Evolutionary conservation across 1,140 invertebrate species (phyloP).

Genomic region (Heliconius nattereri): DNA sequence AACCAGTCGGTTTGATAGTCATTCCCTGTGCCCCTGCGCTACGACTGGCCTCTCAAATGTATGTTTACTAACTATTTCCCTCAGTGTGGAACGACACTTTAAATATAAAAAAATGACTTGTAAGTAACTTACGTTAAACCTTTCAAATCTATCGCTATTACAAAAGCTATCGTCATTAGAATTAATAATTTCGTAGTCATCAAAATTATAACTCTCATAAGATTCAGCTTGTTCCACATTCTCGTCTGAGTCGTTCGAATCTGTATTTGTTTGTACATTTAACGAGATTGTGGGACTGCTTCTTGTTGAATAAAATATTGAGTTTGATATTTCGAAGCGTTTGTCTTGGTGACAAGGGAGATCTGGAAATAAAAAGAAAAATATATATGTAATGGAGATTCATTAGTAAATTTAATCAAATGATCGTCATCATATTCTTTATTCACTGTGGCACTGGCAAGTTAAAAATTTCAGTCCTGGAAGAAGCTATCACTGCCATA

Average conservation of each 20-base stretch:
- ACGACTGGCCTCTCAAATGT: no score
- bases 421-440: no score
- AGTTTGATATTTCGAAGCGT: constrained; percentile 58
- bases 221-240: constrained; percentile 62
- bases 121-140: constrained; percentile 39
- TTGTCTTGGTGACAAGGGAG: constrained; percentile 69
- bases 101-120: no score
- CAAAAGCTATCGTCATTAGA: constrained; percentile 53
- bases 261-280: background rate
- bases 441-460: no score
- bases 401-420: no score
- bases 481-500: no score
- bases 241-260: constrained; percentile 51
- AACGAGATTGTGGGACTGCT: constrained; percentile 11
- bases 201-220: constrained; percentile 61
- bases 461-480: no score
- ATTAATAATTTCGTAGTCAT: constrained; percentile 69
- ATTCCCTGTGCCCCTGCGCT: no score
- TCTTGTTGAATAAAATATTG: constrained; percentile 54
- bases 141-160: constrained; percentile 33
- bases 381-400: no score
- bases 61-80: no score
- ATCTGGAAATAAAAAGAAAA: constrained; percentile 49
- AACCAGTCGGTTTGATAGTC: no score
- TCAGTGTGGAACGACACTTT: background rate